phyloP scores from a whole-genome alignment of 2,888 invertebrate species.

The Heliconius aoede region DNA sequence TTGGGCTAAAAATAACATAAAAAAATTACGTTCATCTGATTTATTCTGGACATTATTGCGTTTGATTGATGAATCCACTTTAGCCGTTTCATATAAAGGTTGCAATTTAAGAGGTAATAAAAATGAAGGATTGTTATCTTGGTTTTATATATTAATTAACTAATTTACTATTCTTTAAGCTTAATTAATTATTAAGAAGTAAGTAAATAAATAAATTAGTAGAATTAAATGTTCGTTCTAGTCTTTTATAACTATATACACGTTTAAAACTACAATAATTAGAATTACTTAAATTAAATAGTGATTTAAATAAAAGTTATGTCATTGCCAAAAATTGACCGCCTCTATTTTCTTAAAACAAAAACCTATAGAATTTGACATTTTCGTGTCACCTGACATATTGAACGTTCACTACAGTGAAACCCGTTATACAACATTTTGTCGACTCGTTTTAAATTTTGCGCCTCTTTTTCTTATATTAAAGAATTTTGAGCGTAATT shows the following conservation, averaged over 20 bases:
- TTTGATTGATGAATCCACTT: conserved; percentile 15
- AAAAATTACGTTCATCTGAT: neutral
- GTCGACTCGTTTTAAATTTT: conserved; percentile 10
- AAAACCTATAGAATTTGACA: conserved; percentile 11
- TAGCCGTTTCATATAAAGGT: neutral
- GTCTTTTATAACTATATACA: too few species aligned
- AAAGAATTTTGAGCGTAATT: neutral
- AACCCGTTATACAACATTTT: conserved; percentile 37
- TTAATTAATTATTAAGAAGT: neutral
- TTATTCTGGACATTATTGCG: neutral
- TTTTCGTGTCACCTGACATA: conserved; percentile 33
- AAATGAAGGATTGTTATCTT: neutral
- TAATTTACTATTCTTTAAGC: neutral
- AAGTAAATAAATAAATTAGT: neutral
- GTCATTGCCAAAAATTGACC: too few species aligned
- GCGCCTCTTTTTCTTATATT: neutral
- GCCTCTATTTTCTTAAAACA: neutral
- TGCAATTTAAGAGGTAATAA: conserved; percentile 5
- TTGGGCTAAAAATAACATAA: neutral
- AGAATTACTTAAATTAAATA: neutral
- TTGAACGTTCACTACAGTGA: conserved; percentile 31
- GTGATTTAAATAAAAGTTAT: too few species aligned
- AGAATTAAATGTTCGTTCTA: neutral
- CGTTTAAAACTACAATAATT: too few species aligned
- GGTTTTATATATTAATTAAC: neutral